These are phyloP conservation scores for Sterrhoptilus dennistouni DNA, from an alignment of 2,113 vertebrate genomes.

Conservation along the genomic window DNA sequence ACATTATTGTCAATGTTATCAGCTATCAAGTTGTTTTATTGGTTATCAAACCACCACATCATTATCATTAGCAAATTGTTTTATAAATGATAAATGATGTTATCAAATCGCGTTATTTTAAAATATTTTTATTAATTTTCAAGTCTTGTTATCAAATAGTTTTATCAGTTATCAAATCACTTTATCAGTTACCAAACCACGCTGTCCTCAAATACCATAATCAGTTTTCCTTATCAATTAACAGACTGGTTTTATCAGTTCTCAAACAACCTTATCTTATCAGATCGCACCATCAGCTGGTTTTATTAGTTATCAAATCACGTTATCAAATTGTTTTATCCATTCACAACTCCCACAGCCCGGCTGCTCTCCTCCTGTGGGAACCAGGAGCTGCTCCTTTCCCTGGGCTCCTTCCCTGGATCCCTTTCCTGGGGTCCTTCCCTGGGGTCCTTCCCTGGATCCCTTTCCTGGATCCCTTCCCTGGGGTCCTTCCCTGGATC, in stretches of 20 bases:
- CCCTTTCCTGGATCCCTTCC: neutral
- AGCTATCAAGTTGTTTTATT: neutral
- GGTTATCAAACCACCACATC: neutral
- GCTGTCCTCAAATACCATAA: neutral
- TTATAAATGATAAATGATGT: too few species aligned
- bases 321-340: neutral
- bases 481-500: too few species aligned
- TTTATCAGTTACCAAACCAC: neutral
- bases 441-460: neutral
- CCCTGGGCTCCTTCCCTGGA: too few species aligned
- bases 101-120: neutral
- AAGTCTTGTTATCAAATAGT: too few species aligned
- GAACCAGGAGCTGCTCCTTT: neutral
- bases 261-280: neutral
- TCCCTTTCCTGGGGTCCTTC: neutral
- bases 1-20: too few species aligned
- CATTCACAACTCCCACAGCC: neutral
- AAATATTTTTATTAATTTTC: neutral
- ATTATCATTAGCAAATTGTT: too few species aligned
- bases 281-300: neutral
- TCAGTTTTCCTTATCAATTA: neutral
- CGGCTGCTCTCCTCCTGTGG: neutral
- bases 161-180: rapidly evolving
- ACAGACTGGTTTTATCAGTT: neutral
- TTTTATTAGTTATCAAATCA: neutral